Evolutionary conservation across 2,797 vertebrate genomes (phyloP).

Genomic region (Poeciliopsis presidionis): DNA sequence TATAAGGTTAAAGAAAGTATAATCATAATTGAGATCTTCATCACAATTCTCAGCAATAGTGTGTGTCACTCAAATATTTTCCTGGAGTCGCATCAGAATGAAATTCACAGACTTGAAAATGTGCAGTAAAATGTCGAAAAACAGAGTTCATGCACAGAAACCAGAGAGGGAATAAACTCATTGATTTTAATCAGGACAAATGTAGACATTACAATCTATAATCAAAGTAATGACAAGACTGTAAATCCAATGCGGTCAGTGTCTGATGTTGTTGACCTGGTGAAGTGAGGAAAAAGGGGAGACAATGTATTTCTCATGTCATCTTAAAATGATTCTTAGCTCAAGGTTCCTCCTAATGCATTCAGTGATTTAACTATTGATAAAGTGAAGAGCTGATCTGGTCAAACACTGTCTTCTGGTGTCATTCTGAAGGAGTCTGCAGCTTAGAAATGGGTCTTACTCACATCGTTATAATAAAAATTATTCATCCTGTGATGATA

Average conservation of each 20-base stretch:
- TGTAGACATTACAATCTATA: background rate
- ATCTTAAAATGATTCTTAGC: background rate
- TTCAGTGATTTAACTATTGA: background rate
- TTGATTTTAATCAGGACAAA: background rate
- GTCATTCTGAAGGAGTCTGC: background rate
- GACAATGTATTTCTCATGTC: background rate
- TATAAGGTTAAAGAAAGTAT: background rate
- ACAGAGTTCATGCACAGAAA: background rate
- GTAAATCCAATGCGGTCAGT: background rate
- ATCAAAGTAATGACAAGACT: background rate
- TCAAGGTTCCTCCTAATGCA: background rate
- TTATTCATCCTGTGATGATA: background rate
- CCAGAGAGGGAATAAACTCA: background rate
- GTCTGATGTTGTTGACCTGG: background rate
- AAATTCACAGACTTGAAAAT: background rate
- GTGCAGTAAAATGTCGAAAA: background rate
- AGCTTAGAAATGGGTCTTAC: background rate
- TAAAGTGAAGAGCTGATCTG: background rate
- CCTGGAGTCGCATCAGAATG: background rate
- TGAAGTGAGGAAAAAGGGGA: background rate
- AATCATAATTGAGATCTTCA: background rate
- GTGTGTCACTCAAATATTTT: background rate
- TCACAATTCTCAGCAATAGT: too few species aligned
- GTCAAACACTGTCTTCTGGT: background rate
- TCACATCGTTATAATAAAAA: background rate